phyloP scores from a whole-genome alignment of 2,797 vertebrate species.

The Megalops cyprinoides region DNA sequence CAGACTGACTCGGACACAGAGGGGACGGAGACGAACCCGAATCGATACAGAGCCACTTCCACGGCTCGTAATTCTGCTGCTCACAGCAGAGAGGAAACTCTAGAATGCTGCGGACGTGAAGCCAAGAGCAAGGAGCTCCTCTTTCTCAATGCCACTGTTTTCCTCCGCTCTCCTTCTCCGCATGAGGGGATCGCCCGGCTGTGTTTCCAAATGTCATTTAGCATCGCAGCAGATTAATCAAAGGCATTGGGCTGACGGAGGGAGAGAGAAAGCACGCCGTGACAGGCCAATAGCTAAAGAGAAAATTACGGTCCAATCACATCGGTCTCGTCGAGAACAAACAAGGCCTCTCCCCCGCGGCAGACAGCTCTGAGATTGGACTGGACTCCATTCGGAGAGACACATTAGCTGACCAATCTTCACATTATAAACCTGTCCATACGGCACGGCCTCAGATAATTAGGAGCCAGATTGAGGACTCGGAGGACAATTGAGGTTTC shows the following conservation, averaged over 20 bases:
- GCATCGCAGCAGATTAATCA: conserved; percentile 15
- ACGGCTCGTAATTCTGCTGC: conserved; percentile 11
- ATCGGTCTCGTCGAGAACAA: background rate
- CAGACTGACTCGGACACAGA: conserved; percentile 9
- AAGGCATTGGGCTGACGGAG: background rate
- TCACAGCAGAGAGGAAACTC: background rate
- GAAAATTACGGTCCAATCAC: conserved; percentile 8
- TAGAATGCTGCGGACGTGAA: conserved; percentile 1
- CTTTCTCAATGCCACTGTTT: background rate
- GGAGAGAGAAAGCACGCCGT: background rate
- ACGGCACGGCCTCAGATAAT: background rate
- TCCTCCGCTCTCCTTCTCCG: conserved; percentile 5
- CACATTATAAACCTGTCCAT: conserved; percentile 15
- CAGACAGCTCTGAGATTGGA: conserved; percentile 29
- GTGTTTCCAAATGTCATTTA: conserved; percentile 16
- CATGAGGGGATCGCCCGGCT: background rate
- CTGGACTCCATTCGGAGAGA: conserved; percentile 20
- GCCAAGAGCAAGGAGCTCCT: conserved; percentile 3
- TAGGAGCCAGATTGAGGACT: conserved; percentile 8
- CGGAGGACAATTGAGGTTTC: background rate
- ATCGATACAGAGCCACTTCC: conserved; percentile 8
- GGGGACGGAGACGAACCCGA: background rate
- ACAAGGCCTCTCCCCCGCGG: conserved; percentile 19
- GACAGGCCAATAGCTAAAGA: conserved; percentile 13
- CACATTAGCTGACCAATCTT: conserved; percentile 26